Evolutionary conservation across 92 coral and sea anemone species (phyloP).

Genomic region (Scolanthus callimorphus): DNA sequence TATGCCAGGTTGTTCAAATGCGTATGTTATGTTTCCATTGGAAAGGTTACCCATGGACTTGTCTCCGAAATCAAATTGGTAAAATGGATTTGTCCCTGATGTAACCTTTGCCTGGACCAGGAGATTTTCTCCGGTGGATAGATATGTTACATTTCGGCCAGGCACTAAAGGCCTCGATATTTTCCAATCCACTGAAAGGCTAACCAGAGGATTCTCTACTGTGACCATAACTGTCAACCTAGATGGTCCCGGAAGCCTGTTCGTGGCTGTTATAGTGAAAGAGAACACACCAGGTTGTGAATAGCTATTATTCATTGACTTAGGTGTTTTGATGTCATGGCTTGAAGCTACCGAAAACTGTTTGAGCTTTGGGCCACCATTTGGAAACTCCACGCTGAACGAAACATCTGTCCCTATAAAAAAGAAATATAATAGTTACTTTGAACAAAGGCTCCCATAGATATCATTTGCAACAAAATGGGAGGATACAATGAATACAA

Average conservation of each 20-base stretch:
- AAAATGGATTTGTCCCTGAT: conserved; percentile 52
- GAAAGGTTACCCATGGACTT: not conserved
- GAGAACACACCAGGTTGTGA: conserved; percentile 12
- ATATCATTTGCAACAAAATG: no score
- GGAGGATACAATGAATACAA: no score
- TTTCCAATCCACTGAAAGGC: conserved; percentile 17
- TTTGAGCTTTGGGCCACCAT: no score
- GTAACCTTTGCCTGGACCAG: conserved; percentile 13
- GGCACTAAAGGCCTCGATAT: conserved; percentile 11
- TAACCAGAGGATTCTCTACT: conserved; percentile 32
- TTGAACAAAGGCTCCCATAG: no score
- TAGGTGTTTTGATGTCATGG: no score
- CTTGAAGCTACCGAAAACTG: no score
- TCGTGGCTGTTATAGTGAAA: conserved; percentile 18
- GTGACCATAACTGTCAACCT: conserved; percentile 19
- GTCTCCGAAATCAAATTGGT: conserved; percentile 57
- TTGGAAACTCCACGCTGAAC: conserved; percentile 31
- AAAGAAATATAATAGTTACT: no score
- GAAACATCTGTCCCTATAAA: conserved; percentile 62
- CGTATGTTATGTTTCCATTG: conserved; percentile 10
- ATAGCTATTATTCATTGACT: no score
- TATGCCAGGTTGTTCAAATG: conserved; percentile 29
- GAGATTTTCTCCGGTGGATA: conserved; percentile 45
- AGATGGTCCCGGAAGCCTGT: conserved; percentile 21
- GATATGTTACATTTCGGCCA: conserved; percentile 12